Base-by-base conservation (phyloP, 2,888 invertebrate species). In the Drosophila eohydei region DNA sequence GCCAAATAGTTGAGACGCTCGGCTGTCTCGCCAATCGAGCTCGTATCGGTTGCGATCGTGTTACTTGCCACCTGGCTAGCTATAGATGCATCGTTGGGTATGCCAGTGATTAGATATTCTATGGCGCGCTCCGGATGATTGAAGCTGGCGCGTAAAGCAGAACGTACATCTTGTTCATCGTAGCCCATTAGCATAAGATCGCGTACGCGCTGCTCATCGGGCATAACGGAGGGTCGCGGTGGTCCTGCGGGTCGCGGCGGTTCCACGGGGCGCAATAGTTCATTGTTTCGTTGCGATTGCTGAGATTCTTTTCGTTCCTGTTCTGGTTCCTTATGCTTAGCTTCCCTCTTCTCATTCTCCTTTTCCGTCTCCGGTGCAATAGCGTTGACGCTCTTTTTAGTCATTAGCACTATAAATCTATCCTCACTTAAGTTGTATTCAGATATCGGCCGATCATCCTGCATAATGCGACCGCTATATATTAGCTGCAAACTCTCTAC, bases 81-180 rank as follows among this genome's bases (percentile, higher is more conserved):
- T 41, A 56, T 50, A 28, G 46, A 12, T 2, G 28, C 8, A 71
- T 48, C 12, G 30, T 41, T 56, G 2, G 97, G 97, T 83, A 97
- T 97, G 59, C 97, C 98, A 74, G 95, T 97, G 88, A 98, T 95
- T 74, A 99, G 95, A 94, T 99, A 99, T 93, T 99, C 99, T 36
- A 99, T 99, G 70, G 99, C 99, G 92, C 99, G 94, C 93, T 99
- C 98, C 16, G 98, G 97, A 93, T 99, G 99, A 93, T 98, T 99
- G 92, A 96, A 99, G 90, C 98, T 98, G 16, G 98, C 98, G 75
- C 97, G 94, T 60, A 99, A 93, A 0, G 99, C 99, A 89, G 96
- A 95, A 91, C 97, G 96, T 8, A 98, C 98, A 92, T 95, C 94
- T 34, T 92, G 94, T 83, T 95, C 94, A 72, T 95, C 96, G 92